Percentiles rank a stretch among this genome's conserved stretches.
Evolutionary conservation across 1,140 invertebrate genomes (phyloP).

Genomic region (Drosophila virilis): DNA sequence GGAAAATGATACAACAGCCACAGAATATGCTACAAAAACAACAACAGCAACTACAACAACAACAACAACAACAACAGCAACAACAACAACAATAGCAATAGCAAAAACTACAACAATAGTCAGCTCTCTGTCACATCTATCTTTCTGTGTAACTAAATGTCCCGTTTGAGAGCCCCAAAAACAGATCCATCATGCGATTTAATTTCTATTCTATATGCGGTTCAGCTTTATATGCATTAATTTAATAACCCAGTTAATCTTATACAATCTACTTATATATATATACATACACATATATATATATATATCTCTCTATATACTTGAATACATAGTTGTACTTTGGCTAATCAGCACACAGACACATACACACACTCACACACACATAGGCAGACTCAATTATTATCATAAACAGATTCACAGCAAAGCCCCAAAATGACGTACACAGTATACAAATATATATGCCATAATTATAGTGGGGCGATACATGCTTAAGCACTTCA

Average conservation of each 20-base stretch:
- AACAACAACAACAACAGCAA: conserved; percentile 38
- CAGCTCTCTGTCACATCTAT: conserved; percentile 9
- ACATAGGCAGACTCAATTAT: conserved; percentile 14
- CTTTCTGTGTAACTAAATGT: conserved; percentile 31
- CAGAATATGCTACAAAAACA: conserved; percentile 8
- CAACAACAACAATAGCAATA: conserved; percentile 29
- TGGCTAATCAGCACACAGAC: conserved; percentile 42
- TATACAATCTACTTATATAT: conserved; percentile 61
- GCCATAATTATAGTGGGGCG: neutral
- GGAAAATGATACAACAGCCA: conserved; percentile 19
- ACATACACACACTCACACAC: too few relatives aligned
- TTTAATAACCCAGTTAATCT: conserved; percentile 69
- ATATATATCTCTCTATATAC: conserved; percentile 32
- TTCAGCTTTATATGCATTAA: conserved; percentile 84
- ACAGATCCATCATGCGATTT: conserved; percentile 84
- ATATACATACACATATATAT: conserved; percentile 33
- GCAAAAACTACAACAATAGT: too few relatives aligned
- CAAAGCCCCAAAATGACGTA: too few relatives aligned
- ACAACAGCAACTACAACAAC: conserved; percentile 17
- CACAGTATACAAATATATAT: conserved; percentile 2
- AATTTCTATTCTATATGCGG: conserved; percentile 85
- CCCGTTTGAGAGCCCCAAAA: conserved; percentile 30
- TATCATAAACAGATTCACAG: neutral
- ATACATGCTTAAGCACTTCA: neutral
- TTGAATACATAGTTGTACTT: conserved; percentile 41